Evolutionary conservation across 2,113 vertebrate genomes (phyloP).

Genomic region (western clawed frog (Xenopus tropicalis)): DNA sequence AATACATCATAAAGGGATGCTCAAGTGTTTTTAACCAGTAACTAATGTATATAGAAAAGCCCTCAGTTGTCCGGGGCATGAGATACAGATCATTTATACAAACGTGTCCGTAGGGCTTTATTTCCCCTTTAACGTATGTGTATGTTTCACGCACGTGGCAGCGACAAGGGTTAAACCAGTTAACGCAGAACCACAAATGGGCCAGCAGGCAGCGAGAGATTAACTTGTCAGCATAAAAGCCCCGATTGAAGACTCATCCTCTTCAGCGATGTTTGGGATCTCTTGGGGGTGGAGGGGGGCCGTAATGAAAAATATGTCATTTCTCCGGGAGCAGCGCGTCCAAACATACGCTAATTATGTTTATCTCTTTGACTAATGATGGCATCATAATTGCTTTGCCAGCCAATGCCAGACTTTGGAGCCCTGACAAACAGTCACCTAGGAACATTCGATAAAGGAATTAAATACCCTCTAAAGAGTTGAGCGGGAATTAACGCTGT

Average conservation of each 20-base stretch:
- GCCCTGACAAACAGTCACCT: constrained; percentile 35
- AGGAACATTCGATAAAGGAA: constrained; percentile 28
- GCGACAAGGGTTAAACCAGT: neutral
- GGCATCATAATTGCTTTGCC: constrained; percentile 42
- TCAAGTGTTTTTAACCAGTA: no score
- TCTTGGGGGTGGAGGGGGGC: neutral
- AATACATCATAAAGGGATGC: no score
- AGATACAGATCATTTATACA: no score
- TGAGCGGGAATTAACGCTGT: neutral
- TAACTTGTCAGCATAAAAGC: neutral
- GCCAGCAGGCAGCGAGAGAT: neutral
- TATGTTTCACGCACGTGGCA: neutral
- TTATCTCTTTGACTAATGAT: constrained; percentile 44
- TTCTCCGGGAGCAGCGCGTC: constrained; percentile 16
- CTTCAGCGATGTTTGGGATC: neutral
- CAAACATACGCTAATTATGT: constrained; percentile 43
- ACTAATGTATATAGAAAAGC: no score
- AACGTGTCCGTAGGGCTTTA: no score
- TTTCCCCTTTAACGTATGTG: no score
- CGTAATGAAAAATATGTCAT: constrained; percentile 33
- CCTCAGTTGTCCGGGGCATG: no score
- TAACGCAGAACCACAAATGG: constrained; percentile 8
- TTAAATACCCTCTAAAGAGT: constrained; percentile 29
- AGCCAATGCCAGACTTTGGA: constrained; percentile 23
- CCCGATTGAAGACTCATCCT: constrained; percentile 1